Conservation (phyloP, 2,113 vertebrate species). For the Paradoxurus hermaphroditus region DNA sequence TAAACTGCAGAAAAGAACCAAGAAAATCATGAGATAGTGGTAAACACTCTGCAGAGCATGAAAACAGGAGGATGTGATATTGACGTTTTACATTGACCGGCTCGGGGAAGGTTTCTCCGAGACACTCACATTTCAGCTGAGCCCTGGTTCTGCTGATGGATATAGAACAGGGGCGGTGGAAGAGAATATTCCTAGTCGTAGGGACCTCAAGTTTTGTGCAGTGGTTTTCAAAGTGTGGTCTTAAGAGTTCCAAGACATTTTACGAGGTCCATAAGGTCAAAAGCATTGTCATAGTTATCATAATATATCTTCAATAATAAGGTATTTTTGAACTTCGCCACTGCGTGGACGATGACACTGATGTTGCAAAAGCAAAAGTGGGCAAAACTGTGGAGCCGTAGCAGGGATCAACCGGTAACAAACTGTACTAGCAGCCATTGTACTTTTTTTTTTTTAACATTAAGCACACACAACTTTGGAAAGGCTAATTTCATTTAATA, state of each 20-base stretch:
- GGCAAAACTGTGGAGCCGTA: neutral
- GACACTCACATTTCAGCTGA: neutral
- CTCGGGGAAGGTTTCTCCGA: neutral
- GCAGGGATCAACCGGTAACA: neutral
- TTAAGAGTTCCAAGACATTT: neutral
- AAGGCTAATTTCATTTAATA: neutral
- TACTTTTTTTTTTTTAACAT: neutral
- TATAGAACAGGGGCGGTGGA: too few relatives aligned
- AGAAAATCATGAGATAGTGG: neutral
- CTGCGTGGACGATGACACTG: neutral
- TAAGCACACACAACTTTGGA: neutral
- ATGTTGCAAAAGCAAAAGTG: neutral
- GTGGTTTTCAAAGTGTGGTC: neutral
- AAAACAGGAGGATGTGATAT: neutral
- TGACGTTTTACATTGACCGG: neutral
- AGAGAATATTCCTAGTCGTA: neutral
- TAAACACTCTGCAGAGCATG: neutral
- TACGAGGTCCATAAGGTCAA: neutral
- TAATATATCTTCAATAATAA: neutral
- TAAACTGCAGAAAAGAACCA: neutral
- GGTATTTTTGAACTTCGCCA: neutral
- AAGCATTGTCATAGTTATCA: neutral
- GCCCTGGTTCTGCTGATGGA: neutral
- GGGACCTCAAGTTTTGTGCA: neutral
- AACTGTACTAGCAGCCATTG: neutral